Percentiles rank a stretch among this genome's conserved stretches.
These are phyloP conservation scores for Puma concolor DNA, from an alignment of 2,113 vertebrate genomes.

Conservation along the genomic window DNA sequence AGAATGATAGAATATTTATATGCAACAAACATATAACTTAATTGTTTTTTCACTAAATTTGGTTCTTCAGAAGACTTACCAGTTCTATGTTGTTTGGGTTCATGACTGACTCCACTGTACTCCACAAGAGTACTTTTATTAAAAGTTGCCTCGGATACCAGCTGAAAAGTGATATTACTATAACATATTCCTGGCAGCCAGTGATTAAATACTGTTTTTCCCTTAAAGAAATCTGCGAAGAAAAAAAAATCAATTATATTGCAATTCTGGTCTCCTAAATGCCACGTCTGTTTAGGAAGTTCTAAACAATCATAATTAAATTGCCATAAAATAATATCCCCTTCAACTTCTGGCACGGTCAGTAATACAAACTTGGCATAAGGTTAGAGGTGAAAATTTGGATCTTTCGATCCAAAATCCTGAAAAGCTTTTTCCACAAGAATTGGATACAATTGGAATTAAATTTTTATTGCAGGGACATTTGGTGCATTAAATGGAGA, in stretches of 20 bases:
- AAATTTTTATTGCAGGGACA: neutral
- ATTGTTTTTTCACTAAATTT: neutral
- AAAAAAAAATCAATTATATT: conserved; percentile 50
- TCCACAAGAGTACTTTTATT: conserved; percentile 91
- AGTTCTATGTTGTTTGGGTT: conserved; percentile 92
- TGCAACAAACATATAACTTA: neutral
- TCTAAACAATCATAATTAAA: conserved; percentile 8
- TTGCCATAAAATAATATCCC: neutral
- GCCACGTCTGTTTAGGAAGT: conserved; percentile 32
- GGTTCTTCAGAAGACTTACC: conserved; percentile 85
- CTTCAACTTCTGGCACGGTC: neutral
- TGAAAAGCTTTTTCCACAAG: neutral
- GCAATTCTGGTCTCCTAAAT: conserved; percentile 40
- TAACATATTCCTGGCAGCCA: conserved; percentile 97
- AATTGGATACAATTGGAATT: neutral
- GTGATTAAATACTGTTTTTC: conserved; percentile 97
- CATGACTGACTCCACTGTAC: conserved; percentile 91
- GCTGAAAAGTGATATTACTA: conserved; percentile 96
- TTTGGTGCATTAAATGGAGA: neutral
- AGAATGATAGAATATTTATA: neutral
- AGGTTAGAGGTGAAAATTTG: neutral
- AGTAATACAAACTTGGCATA: neutral
- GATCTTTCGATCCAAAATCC: neutral
- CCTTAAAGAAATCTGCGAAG: conserved; percentile 93
- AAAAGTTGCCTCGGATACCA: conserved; percentile 94